Evolutionary conservation across 2,888 invertebrate species (phyloP), one percentile per base, ranked within the genome.

Genomic region (Atethmia centrago): DNA sequence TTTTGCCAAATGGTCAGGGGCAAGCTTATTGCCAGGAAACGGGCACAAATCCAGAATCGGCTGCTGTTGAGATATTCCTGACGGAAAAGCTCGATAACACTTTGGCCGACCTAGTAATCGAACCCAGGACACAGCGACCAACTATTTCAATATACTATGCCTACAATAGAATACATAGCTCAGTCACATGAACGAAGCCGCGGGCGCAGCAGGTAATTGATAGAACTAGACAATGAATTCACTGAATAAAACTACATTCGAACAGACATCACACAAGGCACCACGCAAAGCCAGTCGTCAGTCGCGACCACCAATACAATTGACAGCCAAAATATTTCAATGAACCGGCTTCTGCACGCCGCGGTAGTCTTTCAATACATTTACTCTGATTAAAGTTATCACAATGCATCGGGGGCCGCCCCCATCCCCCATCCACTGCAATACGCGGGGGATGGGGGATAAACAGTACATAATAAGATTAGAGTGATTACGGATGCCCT

Each of bases 311-410:
- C 9, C 51, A n/a, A n/a, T 21, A 71, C 49, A 62, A 69, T 19
- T 47, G 61, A 69, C 51, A 59, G 25, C 53, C 63, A 63, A 73
- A 83, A 61, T 73, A 82, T 74, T 76, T 77, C 71, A 80, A 86
- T 86, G 68, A 76, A 28, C 47, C n/a, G 9, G 2, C 19, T 67
- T 53, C 68, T 9, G 47, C 68, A 64, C 65, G 55, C 70, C 64
- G 21, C 25, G 56, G 64, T 77, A 82, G 83, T 88, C 82, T 84
- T 85, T 82, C 81, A 85, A 85, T 87, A 83, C 87, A 88, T 82
- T 85, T 79, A 71, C 71, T 82, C 74, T 84, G 88, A 87, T 88
- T 87, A 83, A 85, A 83, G 74, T 88, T 80, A 87, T 85, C 87
- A 76, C 68, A 72, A 76, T 84, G 74, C 76, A 84, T 10, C 21